These are phyloP conservation scores for Alexandromys fortis DNA, from an alignment of 2,113 vertebrate genomes.

Conservation along the genomic window DNA sequence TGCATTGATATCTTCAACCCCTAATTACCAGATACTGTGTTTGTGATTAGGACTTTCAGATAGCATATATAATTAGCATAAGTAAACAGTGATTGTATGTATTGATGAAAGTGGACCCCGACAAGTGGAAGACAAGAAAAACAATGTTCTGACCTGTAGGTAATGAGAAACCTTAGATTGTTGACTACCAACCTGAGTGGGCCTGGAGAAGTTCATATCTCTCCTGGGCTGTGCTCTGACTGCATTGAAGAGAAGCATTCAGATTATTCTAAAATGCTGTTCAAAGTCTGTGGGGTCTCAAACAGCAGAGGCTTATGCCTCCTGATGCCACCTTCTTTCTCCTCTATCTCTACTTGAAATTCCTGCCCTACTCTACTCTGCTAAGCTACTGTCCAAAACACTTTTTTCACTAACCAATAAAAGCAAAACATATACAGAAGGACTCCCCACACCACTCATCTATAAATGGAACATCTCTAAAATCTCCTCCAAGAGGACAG, in stretches of 20 bases:
- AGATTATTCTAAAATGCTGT: background rate
- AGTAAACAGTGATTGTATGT: background rate
- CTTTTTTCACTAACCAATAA: too few species aligned
- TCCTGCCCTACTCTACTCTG: too few species aligned
- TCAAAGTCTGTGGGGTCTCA: background rate
- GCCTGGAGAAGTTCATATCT: background rate
- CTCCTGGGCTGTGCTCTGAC: background rate
- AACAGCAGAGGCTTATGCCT: too few species aligned
- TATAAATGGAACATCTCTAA: too few species aligned
- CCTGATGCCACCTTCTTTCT: too few species aligned
- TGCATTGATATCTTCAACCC: background rate
- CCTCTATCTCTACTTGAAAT: too few species aligned
- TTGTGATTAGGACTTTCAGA: background rate
- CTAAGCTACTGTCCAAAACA: too few species aligned
- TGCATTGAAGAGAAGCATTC: background rate
- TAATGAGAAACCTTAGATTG: background rate
- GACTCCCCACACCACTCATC: background rate
- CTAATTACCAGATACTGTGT: background rate
- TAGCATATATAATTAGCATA: background rate
- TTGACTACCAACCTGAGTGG: background rate
- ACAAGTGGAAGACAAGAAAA: background rate
- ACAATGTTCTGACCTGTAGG: accelerated
- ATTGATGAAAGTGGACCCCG: background rate
- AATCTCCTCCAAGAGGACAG: background rate
- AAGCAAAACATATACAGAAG: too few species aligned